Percentiles rank a stretch among this genome's conserved stretches.
These are phyloP conservation scores for Aspidiotus rigidus DNA, from an alignment of 2,888 invertebrate genomes.

Conservation along the genomic window DNA sequence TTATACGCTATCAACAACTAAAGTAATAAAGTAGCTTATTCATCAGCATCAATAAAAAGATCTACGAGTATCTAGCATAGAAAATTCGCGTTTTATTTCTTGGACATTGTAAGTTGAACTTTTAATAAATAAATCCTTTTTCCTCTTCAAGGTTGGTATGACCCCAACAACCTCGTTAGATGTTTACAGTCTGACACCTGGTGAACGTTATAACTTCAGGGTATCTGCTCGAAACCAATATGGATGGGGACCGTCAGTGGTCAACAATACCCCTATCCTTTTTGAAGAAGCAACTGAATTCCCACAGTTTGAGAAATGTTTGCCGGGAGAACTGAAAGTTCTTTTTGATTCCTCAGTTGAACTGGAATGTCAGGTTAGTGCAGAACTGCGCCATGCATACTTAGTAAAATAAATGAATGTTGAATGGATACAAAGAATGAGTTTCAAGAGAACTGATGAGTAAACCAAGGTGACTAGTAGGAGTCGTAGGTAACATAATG, in stretches of 20 bases:
- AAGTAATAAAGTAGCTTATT: no score
- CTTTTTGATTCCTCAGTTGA: conserved; percentile 56
- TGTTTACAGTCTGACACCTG: conserved; percentile 70
- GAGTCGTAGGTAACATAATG: no score
- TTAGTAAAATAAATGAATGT: no score
- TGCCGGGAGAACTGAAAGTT: conserved; percentile 71
- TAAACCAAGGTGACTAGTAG: no score
- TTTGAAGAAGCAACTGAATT: conserved; percentile 60
- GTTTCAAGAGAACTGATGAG: no score
- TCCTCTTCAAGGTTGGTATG: conserved; percentile 52
- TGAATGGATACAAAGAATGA: no score
- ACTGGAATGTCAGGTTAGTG: conserved; percentile 62
- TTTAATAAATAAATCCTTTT: conserved; percentile 1
- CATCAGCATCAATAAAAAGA: no score
- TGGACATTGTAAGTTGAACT: neutral
- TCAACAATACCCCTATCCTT: conserved; percentile 54
- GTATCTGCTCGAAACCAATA: conserved; percentile 80
- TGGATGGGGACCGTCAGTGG: conserved; percentile 76
- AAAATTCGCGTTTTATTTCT: neutral
- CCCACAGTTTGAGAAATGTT: conserved; percentile 65
- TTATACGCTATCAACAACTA: no score
- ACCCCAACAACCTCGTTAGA: conserved; percentile 71
- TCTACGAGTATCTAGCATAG: no score
- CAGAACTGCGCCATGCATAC: neutral
- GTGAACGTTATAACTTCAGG: conserved; percentile 74